Conservation (phyloP, 2,113 vertebrate genomes). For the Crotalus viridis region DNA sequence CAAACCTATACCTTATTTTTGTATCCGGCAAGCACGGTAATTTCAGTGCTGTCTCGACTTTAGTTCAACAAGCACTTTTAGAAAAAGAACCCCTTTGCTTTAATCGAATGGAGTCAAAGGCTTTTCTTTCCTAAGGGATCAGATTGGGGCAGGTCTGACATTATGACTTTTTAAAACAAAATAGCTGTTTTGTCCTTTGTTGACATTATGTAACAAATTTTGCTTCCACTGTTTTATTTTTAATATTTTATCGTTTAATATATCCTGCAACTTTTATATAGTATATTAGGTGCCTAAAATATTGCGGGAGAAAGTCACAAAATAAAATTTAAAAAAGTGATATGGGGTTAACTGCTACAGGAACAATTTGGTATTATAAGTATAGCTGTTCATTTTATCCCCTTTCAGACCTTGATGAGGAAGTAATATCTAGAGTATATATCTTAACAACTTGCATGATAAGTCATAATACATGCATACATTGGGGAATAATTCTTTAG, state of each 20-base stretch:
- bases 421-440: constrained; percentile 34
- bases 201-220: constrained; percentile 15
- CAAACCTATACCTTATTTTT: no score
- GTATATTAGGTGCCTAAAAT: constrained; percentile 27
- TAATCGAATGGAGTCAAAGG: no score
- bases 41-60: no score
- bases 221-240: constrained; percentile 45
- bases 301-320: constrained; percentile 31
- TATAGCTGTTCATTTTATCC: constrained; percentile 50
- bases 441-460: constrained; percentile 50
- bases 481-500: constrained; percentile 24
- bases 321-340: constrained; percentile 43
- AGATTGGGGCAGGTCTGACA: no score
- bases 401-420: constrained; percentile 40
- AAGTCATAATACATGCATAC: constrained; percentile 56
- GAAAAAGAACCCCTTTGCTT: no score
- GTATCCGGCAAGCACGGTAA: no score
- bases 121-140: no score
- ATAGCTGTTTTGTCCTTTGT: constrained; percentile 29
- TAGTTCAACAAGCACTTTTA: no score
- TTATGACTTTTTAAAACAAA: background rate
- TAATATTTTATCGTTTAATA: constrained; percentile 45
- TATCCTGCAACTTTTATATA: constrained; percentile 41
- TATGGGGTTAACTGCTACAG: constrained; percentile 43
- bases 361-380: constrained; percentile 40